Base-by-base conservation (phyloP, 2,113 vertebrate species). In the Nesospiza acunhae region DNA sequence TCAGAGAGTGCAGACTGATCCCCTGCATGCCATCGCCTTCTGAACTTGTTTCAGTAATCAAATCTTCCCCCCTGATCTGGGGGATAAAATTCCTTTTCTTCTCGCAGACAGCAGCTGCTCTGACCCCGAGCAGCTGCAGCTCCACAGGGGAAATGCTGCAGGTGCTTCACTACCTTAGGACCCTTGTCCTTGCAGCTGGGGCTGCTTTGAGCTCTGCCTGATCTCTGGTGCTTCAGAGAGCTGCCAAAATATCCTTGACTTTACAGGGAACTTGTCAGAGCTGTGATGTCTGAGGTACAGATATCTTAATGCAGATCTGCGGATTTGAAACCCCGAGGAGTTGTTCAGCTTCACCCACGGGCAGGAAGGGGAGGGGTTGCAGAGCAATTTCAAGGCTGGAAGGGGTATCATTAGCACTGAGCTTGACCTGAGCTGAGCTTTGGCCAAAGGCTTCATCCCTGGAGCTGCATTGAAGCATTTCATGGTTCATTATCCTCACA, bases 401-500 rank as follows among this genome's bases (percentile, higher is more conserved):
- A 84, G 64, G 13, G 24, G 13, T 82, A 24, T 92, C 66, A 28
- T 91, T 92, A 96, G 91, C 69, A 59, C 83, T 24, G 76, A 90
- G 79, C 74, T 77, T 92, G 86, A 95, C 96, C 90, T 84, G 68
- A 90, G 72, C 62, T 91, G 93, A 94, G 81, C 89, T 89, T 84
- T 96, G 93, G 91, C 93, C 58, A 44, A 76, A 56, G 87, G 91
- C 82, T 91, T 87, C 37, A 44, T 95, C 81, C 81, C 73, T 56
- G 44, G 74, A 91, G 89, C 77, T 53, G 77, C 73, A 91, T 4
- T 76, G 93, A 89, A 85, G 58, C 66, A 73, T 91, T 95, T 95
- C 73, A 82, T 73, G 91, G 89, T 87, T 94, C 84, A 82, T 96
- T 95, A 95, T 92, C 67, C 62, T 92, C 87, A 30, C 94, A 79